These are phyloP conservation scores for Dendroctonus ponderosae DNA, from an alignment of 1,140 invertebrate genomes.

Conservation along the genomic window DNA sequence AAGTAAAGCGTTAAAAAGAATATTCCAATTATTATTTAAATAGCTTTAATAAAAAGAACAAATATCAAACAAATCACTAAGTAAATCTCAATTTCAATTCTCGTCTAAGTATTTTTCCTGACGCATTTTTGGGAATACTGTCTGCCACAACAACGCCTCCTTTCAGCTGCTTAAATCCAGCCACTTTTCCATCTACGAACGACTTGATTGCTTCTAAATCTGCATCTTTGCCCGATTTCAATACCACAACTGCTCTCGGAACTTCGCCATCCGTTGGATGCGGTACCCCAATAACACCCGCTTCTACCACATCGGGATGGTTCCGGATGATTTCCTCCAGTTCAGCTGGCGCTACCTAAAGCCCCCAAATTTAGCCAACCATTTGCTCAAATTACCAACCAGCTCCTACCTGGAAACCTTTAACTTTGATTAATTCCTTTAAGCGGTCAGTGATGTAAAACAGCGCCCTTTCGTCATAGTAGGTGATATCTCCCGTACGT, in stretches of 20 bases:
- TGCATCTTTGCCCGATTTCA: slow-evolving; percentile 46
- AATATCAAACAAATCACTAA: no score
- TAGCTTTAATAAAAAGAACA: no score
- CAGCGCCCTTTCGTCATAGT: slow-evolving; percentile 69
- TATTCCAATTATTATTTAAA: no score
- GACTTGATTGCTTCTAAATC: slow-evolving; percentile 48
- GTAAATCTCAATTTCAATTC: no score
- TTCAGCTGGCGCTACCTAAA: slow-evolving; percentile 77
- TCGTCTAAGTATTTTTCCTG: no score
- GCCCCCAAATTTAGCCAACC: no score
- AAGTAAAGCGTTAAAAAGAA: no score
- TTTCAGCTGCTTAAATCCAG: slow-evolving; percentile 50
- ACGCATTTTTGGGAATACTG: no score
- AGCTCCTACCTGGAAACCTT: slow-evolving; percentile 63
- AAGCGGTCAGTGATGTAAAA: slow-evolving; percentile 80
- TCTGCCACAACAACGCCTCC: slow-evolving; percentile 53
- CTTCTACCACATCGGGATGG: slow-evolving; percentile 74
- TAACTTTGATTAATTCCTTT: slow-evolving; percentile 88
- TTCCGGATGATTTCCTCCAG: slow-evolving; percentile 75
- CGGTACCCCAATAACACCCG: slow-evolving; percentile 79
- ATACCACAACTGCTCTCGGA: slow-evolving; percentile 70
- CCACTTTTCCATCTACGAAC: slow-evolving; percentile 50
- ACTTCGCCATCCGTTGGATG: slow-evolving; percentile 71
- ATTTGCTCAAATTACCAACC: no score
- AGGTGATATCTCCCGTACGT: slow-evolving; percentile 79